phyloP scores from a whole-genome alignment of 1,140 invertebrate species.

The Brachystomella parvula region DNA sequence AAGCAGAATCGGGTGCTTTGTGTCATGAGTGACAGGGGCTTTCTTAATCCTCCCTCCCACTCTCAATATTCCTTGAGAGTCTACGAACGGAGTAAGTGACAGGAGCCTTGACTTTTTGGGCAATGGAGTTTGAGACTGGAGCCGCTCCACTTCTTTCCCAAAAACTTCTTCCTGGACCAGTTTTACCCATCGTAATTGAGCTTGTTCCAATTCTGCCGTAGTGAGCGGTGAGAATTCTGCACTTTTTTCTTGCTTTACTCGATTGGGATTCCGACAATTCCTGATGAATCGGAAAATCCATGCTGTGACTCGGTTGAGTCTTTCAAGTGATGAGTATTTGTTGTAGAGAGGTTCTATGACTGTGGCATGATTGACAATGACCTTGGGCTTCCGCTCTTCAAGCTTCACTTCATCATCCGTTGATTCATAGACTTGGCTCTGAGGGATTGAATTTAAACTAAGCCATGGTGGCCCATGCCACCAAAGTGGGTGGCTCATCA shows the following conservation, averaged over 20 bases:
- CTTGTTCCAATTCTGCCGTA: background rate
- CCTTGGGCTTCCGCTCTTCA: background rate
- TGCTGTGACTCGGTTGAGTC: background rate
- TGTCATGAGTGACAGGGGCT: slow-evolving; percentile 37
- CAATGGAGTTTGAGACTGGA: background rate
- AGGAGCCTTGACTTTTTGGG: background rate
- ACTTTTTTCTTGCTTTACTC: background rate
- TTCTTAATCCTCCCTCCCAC: slow-evolving; percentile 42
- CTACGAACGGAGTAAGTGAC: slow-evolving; percentile 37
- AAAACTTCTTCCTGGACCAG: background rate
- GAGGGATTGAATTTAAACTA: background rate
- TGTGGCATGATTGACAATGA: background rate
- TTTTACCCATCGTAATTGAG: background rate
- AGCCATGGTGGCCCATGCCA: slow-evolving; percentile 27
- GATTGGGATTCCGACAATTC: background rate
- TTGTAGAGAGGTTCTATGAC: background rate
- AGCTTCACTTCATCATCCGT: background rate
- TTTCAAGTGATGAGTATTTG: background rate
- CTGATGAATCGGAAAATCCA: background rate
- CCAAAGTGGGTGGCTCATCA: slow-evolving; percentile 9
- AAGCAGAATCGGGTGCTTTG: slow-evolving; percentile 43
- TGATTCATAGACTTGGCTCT: background rate
- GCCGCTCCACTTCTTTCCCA: too few relatives aligned
- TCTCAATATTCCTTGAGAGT: slow-evolving; percentile 40
- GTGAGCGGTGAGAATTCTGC: background rate